These are phyloP conservation scores for Drosophila lowei DNA, from an alignment of 1,140 invertebrate genomes.

Conservation along the genomic window DNA sequence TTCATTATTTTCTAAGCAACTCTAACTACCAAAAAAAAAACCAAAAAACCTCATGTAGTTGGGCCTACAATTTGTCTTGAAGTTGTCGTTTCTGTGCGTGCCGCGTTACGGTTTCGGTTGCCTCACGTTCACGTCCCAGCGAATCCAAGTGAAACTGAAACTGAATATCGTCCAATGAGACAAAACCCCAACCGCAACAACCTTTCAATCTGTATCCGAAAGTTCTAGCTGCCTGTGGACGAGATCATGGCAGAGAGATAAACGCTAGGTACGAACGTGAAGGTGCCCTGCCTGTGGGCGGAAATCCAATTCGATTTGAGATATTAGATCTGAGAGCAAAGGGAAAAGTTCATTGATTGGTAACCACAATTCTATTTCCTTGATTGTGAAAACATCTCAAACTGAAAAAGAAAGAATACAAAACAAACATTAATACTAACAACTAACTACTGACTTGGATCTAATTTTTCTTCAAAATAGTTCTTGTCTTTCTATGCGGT, in stretches of 20 bases:
- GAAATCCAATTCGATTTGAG: too few relatives aligned
- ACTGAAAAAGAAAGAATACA: background rate
- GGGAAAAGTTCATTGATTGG: too few relatives aligned
- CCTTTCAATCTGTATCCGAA: background rate
- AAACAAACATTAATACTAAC: background rate
- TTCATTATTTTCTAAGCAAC: constrained; percentile 49
- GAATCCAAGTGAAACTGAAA: constrained; percentile 31
- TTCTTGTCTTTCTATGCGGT: too few relatives aligned
- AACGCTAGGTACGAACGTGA: too few relatives aligned
- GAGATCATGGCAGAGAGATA: too few relatives aligned
- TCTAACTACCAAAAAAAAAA: constrained; percentile 24
- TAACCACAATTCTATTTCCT: too few relatives aligned
- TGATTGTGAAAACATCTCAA: too few relatives aligned
- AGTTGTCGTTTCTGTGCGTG: constrained; percentile 44
- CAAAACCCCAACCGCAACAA: constrained; percentile 1
- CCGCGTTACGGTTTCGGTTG: constrained; percentile 30
- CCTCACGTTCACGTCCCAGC: constrained; percentile 7
- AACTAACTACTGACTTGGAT: too few relatives aligned
- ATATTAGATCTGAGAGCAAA: too few relatives aligned
- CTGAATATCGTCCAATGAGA: constrained; percentile 51
- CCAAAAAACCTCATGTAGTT: constrained; percentile 32
- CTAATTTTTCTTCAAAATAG: background rate
- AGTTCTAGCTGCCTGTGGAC: constrained; percentile 30
- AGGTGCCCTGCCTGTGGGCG: too few relatives aligned
- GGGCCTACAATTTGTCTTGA: constrained; percentile 51